Conservation (phyloP, 2,797 vertebrate genomes). For the Denticeps clupeoides region DNA sequence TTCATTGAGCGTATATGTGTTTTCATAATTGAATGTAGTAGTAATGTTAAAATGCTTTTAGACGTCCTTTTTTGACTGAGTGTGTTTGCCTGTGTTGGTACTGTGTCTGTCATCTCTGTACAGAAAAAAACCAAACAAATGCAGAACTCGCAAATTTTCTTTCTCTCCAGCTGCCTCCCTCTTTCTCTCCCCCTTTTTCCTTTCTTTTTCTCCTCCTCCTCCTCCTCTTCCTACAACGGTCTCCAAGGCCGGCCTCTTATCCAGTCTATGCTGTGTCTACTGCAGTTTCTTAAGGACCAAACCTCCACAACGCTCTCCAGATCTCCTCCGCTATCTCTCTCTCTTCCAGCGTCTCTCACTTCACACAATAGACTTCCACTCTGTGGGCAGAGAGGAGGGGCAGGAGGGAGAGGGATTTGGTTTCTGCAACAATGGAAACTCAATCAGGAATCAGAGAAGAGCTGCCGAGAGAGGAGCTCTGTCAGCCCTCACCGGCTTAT, state of each 20-base stretch:
- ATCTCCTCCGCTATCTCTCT: constrained; percentile 15
- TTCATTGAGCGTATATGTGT: constrained; percentile 14
- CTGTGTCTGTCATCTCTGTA: constrained; percentile 60
- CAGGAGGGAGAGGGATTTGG: constrained; percentile 34
- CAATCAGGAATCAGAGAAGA: constrained; percentile 65
- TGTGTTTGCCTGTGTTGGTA: too few relatives aligned
- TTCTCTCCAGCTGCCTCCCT: constrained; percentile 31
- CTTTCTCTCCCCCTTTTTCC: constrained; percentile 9
- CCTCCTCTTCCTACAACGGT: constrained; percentile 3
- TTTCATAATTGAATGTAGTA: constrained; percentile 28
- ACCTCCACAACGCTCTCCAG: constrained; percentile 21
- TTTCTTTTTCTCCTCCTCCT: neutral
- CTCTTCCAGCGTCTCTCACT: constrained; percentile 11
- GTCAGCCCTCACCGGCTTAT: constrained; percentile 37
- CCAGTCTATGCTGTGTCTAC: constrained; percentile 1
- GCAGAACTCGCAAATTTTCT: neutral
- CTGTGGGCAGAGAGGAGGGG: neutral
- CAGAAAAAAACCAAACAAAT: neutral
- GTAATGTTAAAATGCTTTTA: constrained; percentile 29
- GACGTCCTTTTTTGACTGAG: too few relatives aligned
- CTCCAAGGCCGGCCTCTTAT: constrained; percentile 8
- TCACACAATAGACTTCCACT: constrained; percentile 39
- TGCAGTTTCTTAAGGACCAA: constrained; percentile 6
- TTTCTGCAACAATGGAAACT: constrained; percentile 69
- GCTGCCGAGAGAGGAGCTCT: constrained; percentile 35